Base-by-base conservation (phyloP, 2,113 vertebrate genomes). In the Gymnocephalus cernua region DNA sequence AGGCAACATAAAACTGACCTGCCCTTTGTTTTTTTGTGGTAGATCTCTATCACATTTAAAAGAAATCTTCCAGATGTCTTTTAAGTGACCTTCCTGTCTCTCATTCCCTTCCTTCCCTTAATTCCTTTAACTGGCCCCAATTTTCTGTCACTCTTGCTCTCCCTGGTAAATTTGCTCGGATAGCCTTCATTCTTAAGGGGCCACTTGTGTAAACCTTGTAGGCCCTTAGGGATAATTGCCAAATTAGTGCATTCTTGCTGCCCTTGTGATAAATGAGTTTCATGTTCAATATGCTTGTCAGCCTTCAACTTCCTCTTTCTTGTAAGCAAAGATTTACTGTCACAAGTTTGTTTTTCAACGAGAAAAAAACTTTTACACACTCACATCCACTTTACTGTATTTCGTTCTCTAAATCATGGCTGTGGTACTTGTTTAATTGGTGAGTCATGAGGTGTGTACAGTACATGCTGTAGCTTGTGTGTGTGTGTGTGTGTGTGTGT, bases 191-290 rank as follows among this genome's bases (percentile, higher is more conserved):
- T 86, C 72, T 79, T 79, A 11, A 69, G 61, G 74, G 65, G 48
- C 54, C 78, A 12, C 75, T 86, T 78, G 63, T 68, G 64, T 65
- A 75, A 80, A 79, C 78, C 38, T 56, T 21, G 12, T 18, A 25
- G 77, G 51, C 62, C 79, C 61, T 74, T 2, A 15, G 70, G 71
- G 68, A 57, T 81, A 54, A 85, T 82, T 83, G 74, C 57, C 69
- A 83, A 82, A 85, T 85, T 41, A 85, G 71, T 79, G 72, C 66
- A 85, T 87, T 86, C 73, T 78, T 84, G 48, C 38, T 32, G 19
- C 35, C 38, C 74, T 65, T 62, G 45, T 67, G 45, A 65, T 66
- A 48, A 80, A 79, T 67, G 35, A 71, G 59, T 67, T 38, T 74
- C 44, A 59, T 68, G 38, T 67, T 75, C 71, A 48, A 75, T 68